Base-by-base conservation (phyloP, 2,797 vertebrate genomes). In the Coluber constrictor region DNA sequence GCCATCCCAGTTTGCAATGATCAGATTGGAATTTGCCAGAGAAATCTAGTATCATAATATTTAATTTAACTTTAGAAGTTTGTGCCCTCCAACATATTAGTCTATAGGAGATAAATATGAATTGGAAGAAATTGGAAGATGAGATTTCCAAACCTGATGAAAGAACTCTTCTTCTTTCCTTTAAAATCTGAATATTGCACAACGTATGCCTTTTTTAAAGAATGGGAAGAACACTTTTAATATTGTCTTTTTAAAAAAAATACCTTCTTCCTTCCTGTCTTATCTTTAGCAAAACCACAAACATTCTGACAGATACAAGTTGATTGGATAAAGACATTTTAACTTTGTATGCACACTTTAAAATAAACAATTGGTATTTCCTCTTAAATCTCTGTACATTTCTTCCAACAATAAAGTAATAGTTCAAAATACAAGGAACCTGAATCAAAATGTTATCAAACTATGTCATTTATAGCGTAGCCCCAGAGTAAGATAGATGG, bases 401-500 rank as follows among this genome's bases (percentile, higher is more conserved):
- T 32, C 87, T 70, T 88, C 87, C 0, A 5, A 87, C 92, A 86
- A 47, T 90, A 20, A 0, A 95, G 60, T 20, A 86, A 90, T 74
- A 83, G 9, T 57, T 89, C 70, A 37, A 74, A 51, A 55, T 74
- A 59, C 5, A 0, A 12, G 29, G 92, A 92, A 60, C 32, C 18
- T 0, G 0, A 51, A 86, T 70, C 95, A 95, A 91, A 2, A 57
- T 93, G 92, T 94, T 89, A 83, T 92, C 94, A 93, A 51, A 88
- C 90, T 51, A 90, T 87, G 57, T 93, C 94, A 88, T 88, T 95
- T 92, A 90, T 96, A 74, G 70, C 37, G 3, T 74, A 74, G 70
- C 32, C 16, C 32, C 70, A 74, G 3, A 74, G 70, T 37, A 7
- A 37, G 32, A 74, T 74, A 74, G n/a, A 16, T 74, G 70, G 70